Evolutionary conservation across 2,888 invertebrate genomes (phyloP).

Genomic region (Linnaemya vulpina): DNA sequence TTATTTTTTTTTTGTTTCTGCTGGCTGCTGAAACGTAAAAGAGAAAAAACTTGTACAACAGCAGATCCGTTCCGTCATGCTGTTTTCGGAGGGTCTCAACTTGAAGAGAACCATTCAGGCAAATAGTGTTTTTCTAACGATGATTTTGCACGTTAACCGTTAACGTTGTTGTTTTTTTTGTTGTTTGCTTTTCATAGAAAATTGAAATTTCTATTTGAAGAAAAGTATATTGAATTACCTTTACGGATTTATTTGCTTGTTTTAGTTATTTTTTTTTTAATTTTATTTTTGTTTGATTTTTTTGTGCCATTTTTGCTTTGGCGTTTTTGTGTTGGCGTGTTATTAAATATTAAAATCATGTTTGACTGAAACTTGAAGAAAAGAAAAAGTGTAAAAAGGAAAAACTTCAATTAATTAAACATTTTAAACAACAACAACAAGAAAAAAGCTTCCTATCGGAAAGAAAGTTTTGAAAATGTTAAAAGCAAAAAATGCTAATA

Average conservation of each 20-base stretch:
- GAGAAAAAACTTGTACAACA: slow-evolving; percentile 11
- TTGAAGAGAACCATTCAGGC: slow-evolving; percentile 8
- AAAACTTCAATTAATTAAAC: slow-evolving; percentile 12
- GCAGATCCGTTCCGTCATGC: slow-evolving; percentile 50
- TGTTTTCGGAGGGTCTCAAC: slow-evolving; percentile 13
- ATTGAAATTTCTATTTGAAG: slow-evolving; percentile 12
- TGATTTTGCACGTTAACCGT: not conserved
- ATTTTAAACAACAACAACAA: too few relatives aligned
- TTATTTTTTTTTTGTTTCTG: too few relatives aligned
- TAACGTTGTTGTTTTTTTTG: slow-evolving; percentile 20
- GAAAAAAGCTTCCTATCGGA: not conserved
- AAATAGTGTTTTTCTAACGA: not conserved
- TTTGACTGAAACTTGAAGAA: slow-evolving; percentile 11
- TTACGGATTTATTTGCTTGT: slow-evolving; percentile 31
- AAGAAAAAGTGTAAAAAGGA: slow-evolving; percentile 1
- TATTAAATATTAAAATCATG: slow-evolving; percentile 67
- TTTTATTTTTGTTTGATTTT: not conserved
- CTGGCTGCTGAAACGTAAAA: not conserved
- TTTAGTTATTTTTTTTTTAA: not conserved
- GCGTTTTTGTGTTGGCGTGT: slow-evolving; percentile 57
- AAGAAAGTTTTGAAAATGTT: slow-evolving; percentile 38
- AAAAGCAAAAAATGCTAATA: slow-evolving; percentile 16
- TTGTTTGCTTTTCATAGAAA: slow-evolving; percentile 43
- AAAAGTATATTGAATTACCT: slow-evolving; percentile 62
- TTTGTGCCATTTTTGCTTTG: slow-evolving; percentile 7